Evolutionary conservation across 2,113 vertebrate genomes (phyloP), one percentile per base, ranked within the genome.

Genomic region (Limanda limanda): DNA sequence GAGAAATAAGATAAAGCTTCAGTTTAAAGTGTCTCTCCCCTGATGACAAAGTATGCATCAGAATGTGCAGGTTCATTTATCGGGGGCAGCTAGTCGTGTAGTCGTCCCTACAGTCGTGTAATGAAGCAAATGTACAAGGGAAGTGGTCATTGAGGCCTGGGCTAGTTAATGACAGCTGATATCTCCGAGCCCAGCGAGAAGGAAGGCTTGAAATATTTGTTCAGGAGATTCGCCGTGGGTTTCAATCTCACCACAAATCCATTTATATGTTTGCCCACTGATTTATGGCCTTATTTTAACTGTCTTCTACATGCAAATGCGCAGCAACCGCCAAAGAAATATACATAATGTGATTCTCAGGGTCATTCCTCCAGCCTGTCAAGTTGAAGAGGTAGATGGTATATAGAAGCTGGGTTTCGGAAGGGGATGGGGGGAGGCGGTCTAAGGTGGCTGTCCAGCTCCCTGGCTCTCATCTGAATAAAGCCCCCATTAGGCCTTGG

Each of bases 231-330:
- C 68, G 85, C 92, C 76, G 68, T 85, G 86, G 90, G 91, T 93
- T 93, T 94, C 94, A 94, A 92, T 94, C 93, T 93, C 93, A 60
- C 89, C 76, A 58, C 89, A 92, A 92, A 93, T 94, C 92, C 92
- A 92, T 93, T 94, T 94, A 94, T 93, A 92, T 90, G 92, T 94
- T 93, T 91, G 88, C 88, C 88, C 11, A 72, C 90, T 94, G 94
- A 94, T 94, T 94, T 94, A 94, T 93, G 91, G 91, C 90, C 91
- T 94, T 94, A 94, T 94, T 94, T 92, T 93, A 94, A 93, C 92
- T 94, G 93, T 94, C 94, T 93, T 89, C 92, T 86, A 92, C 92
- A 94, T 94, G 93, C 93, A 93, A 94, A 94, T 94, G 88, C 48
- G 55, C 69, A n/a, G 79, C 76, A 82, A 84, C 82, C 48, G 89